phyloP scores from a whole-genome alignment of 2,888 invertebrate species.

The Synanthedon tipuliformis region DNA sequence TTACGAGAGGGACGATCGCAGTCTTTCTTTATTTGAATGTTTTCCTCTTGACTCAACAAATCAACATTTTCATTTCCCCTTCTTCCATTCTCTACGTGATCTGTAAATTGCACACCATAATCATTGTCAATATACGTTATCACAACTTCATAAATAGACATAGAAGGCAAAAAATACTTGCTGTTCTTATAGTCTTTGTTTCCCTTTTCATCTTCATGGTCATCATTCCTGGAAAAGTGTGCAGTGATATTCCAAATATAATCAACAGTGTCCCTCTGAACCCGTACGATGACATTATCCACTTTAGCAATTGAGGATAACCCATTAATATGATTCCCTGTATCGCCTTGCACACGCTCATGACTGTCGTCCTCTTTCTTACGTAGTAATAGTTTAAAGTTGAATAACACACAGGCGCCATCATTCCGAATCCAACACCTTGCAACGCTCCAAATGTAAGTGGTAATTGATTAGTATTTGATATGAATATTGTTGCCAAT shows the following conservation, averaged over 20 bases:
- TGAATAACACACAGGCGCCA: slow-evolving; percentile 72
- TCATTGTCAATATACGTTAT: slow-evolving; percentile 2
- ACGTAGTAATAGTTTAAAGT: slow-evolving; percentile 74
- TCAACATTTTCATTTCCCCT: slow-evolving; percentile 25
- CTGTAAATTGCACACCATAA: slow-evolving; percentile 19
- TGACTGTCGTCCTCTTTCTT: slow-evolving; percentile 69
- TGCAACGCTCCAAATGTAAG: slow-evolving; percentile 68
- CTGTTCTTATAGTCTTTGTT: slow-evolving; percentile 24
- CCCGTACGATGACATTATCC: slow-evolving; percentile 64
- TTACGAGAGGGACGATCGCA: not conserved
- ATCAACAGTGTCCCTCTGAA: slow-evolving; percentile 73
- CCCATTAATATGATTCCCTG: slow-evolving; percentile 70
- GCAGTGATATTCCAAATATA: slow-evolving; percentile 69
- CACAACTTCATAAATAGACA: slow-evolving; percentile 2
- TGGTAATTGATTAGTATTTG: slow-evolving; percentile 66
- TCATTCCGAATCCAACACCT: slow-evolving; percentile 74
- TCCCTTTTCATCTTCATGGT: slow-evolving; percentile 60
- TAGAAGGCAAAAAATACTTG: slow-evolving; percentile 46
- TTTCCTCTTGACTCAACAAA: slow-evolving; percentile 20
- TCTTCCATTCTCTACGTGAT: slow-evolving; percentile 20
- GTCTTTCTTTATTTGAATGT: slow-evolving; percentile 2
- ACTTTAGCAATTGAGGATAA: slow-evolving; percentile 68
- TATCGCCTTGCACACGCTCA: slow-evolving; percentile 72
- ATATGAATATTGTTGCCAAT: slow-evolving; percentile 62
- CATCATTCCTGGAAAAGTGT: slow-evolving; percentile 70